These are phyloP conservation scores for Equus quagga DNA, from an alignment of 2,113 vertebrate genomes.

Conservation along the genomic window DNA sequence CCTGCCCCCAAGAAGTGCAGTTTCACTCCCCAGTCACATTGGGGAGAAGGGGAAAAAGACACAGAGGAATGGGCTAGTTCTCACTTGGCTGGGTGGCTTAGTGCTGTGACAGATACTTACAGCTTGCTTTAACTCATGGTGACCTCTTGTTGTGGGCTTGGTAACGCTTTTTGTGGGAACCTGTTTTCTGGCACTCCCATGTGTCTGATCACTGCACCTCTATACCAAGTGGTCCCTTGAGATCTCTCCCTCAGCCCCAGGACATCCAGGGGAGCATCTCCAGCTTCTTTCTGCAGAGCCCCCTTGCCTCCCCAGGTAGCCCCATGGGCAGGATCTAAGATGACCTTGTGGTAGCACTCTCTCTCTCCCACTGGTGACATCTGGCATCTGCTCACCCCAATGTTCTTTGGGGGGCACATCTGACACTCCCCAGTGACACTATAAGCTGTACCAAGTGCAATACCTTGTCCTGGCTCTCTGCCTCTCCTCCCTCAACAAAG, in stretches of 20 bases:
- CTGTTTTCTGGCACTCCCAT: background rate
- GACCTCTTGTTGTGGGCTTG: background rate
- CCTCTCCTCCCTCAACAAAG: background rate
- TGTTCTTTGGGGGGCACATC: background rate
- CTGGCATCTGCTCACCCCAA: background rate
- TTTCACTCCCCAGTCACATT: background rate
- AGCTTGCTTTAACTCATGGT: background rate
- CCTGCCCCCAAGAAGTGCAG: accelerated
- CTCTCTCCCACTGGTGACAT: background rate
- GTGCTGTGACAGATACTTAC: background rate
- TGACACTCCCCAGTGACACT: background rate
- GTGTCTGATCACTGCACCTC: background rate
- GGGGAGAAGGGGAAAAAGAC: background rate
- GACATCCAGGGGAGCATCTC: background rate
- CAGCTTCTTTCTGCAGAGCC: background rate
- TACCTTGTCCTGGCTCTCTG: background rate
- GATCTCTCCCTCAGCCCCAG: background rate
- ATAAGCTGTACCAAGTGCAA: background rate
- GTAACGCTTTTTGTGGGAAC: background rate
- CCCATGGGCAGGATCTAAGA: background rate
- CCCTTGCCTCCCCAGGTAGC: background rate
- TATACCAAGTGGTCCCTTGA: background rate
- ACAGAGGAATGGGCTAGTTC: background rate
- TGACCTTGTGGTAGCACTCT: background rate
- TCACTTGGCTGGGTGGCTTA: background rate